phyloP scores from a whole-genome alignment of 2,888 invertebrate genomes.

The Cephalotes varians region DNA sequence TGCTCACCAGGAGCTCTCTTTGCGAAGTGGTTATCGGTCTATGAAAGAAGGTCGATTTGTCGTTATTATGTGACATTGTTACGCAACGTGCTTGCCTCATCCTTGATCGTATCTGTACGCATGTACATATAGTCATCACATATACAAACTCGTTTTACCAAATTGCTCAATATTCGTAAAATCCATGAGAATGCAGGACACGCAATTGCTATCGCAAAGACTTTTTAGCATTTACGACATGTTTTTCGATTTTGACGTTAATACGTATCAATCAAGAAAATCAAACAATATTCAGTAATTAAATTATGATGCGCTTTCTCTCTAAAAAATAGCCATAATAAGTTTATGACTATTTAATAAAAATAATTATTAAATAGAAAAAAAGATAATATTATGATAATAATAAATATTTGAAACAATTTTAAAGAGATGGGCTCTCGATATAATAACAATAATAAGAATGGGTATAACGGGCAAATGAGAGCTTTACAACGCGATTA shows the following conservation, averaged over 20 bases:
- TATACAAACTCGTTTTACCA: slow-evolving; percentile 22
- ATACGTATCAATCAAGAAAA: not conserved
- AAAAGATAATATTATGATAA: no score
- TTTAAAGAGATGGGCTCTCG: no score
- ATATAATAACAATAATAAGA: no score
- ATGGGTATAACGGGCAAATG: no score
- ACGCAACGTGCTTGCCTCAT: slow-evolving; percentile 75
- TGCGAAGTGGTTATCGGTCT: slow-evolving; percentile 72
- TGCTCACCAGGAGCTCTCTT: slow-evolving; percentile 55
- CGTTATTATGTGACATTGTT: slow-evolving; percentile 82
- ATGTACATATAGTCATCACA: not conserved
- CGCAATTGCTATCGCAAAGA: not conserved
- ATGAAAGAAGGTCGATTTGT: slow-evolving; percentile 81
- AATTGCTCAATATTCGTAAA: slow-evolving; percentile 59
- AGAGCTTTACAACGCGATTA: no score
- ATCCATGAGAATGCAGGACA: not conserved
- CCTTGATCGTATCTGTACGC: slow-evolving; percentile 28
- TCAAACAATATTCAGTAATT: not conserved
- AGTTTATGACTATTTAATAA: not conserved
- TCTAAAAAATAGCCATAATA: not conserved
- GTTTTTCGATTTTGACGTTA: not conserved
- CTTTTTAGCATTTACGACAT: not conserved
- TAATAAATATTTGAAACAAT: no score
- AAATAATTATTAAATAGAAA: slow-evolving; percentile 1
- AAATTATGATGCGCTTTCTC: not conserved